Percentiles rank a stretch among this genome's conserved stretches.
phyloP scores from a whole-genome alignment of 2,113 vertebrate species.

The Trogon surrucura region DNA sequence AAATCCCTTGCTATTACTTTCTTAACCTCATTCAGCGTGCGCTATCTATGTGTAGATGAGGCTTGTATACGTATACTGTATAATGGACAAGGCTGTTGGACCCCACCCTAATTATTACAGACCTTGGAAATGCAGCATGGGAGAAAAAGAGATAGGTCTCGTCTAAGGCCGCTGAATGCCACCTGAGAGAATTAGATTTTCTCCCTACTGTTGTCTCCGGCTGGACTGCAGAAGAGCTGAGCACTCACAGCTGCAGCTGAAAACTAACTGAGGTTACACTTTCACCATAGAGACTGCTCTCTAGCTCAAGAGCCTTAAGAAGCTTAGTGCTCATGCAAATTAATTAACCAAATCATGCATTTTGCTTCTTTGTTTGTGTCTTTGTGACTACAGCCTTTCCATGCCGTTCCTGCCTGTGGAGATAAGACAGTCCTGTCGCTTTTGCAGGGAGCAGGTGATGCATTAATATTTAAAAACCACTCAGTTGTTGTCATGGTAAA shows the following conservation, averaged over 20 bases:
- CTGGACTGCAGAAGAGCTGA: neutral
- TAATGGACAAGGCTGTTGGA: neutral
- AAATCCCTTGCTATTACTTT: neutral
- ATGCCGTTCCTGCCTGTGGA: neutral
- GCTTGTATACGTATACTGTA: neutral
- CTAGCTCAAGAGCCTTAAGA: neutral
- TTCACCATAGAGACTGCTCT: neutral
- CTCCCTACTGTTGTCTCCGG: neutral
- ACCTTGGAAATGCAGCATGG: neutral
- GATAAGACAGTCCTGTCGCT: neutral
- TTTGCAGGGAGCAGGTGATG: neutral
- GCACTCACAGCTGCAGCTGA: neutral
- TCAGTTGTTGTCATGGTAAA: neutral
- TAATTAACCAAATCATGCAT: neutral
- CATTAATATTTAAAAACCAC: neutral
- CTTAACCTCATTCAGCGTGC: neutral
- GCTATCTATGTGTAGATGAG: neutral
- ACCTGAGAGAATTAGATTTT: neutral
- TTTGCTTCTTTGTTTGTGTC: neutral
- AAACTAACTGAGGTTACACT: neutral
- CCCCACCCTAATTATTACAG: neutral
- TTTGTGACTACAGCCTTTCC: neutral
- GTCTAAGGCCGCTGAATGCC: neutral
- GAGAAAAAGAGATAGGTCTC: neutral
- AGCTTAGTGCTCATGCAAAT: neutral